Evolutionary conservation across 2,888 invertebrate species (phyloP), one percentile per base, ranked within the genome.

Genomic region (Lypha dubia): DNA sequence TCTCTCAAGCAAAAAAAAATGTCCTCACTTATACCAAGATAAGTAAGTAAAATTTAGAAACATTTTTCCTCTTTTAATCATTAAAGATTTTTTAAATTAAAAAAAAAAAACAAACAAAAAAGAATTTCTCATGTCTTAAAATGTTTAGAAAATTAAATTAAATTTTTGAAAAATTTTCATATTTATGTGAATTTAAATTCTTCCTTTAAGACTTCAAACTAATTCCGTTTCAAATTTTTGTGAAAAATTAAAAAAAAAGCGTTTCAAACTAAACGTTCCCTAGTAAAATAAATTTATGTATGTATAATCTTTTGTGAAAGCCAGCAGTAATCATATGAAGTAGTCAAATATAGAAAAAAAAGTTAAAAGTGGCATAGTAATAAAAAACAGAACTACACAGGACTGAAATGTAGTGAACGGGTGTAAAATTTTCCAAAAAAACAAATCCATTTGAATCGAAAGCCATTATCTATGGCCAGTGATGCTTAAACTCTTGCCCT

Each of bases 371-470:
- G 9, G 3, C 24, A 13, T 15, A 49, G 71, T 71, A 73, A 71
- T 63, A 73, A 49, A 60, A 73, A 53, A 15, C 20, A 53, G 32
- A 67, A 80, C 32, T 68, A 6, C 32, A 35, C 9, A 56, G 63
- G 71, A 35, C 46, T 44, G 49, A 83, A 56, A 67, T 35, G n/a
- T 49, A 60, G 44, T 75, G 60, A 75, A 63, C 56, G 62, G 65
- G 65, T 71, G 22, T 24, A 22, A 63, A 24, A 44, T 46, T 74
- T 67, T 60, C 46, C 9, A 75, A 75, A 71, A n/a, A n/a, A n/a
- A n/a, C n/a, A n/a, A 76, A 71, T 67, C 28, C 32, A 71, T 65
- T 67, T 74, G 32, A 44, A 63, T 58, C 56, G 62, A 32, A 79
- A 79, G 71, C 63, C n/a, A 20, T 65, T 56, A n/a, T 44, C 60